Evolutionary conservation across 2,888 invertebrate genomes (phyloP).

Genomic region (Eupithecia vulgata): DNA sequence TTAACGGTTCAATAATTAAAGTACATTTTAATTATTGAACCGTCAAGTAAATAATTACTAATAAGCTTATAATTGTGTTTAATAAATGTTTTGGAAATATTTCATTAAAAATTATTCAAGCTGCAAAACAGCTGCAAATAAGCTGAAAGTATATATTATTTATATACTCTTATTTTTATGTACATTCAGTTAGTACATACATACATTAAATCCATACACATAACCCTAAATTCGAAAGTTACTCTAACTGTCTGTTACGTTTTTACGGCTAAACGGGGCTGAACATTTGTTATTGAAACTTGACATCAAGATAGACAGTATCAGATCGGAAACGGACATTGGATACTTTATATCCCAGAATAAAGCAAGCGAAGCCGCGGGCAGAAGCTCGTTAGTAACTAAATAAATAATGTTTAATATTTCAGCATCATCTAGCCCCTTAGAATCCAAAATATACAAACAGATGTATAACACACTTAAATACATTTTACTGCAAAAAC

Average conservation of each 20-base stretch:
- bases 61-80: background rate
- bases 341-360: no score
- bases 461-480: background rate
- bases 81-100: background rate
- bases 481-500: background rate
- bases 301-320: no score
- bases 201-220: no score
- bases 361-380: no score
- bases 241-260: no score
- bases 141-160: background rate
- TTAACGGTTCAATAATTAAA: conserved; percentile 9
- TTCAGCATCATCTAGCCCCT: background rate
- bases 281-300: no score
- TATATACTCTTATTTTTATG: no score
- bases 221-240: no score
- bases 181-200: no score
- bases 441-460: background rate
- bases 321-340: no score
- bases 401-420: background rate
- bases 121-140: background rate
- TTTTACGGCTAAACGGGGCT: no score
- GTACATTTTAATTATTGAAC: background rate
- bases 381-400: background rate
- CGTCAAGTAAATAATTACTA: background rate
- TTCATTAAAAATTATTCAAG: background rate